A percentile compares a stretch with the other conserved stretches of the same genome.
phyloP scores from a whole-genome alignment of 2,113 vertebrate species.

The Myocastor coypus region DNA sequence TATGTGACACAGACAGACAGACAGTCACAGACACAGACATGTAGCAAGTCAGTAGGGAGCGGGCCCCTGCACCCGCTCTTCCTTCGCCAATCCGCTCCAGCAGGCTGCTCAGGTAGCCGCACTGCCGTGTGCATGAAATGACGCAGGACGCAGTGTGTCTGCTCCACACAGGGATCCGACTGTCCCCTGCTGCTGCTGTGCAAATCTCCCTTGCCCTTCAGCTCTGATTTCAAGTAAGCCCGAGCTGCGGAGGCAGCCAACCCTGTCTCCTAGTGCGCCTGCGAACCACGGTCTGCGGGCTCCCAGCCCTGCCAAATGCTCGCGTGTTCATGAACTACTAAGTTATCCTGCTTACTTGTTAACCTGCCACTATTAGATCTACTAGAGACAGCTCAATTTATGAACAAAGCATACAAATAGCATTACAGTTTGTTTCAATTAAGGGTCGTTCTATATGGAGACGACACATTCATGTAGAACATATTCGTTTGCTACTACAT shows the following conservation, averaged over 20 bases:
- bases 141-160: not conserved
- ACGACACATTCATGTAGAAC: not conserved
- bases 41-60: not conserved
- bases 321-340: rapidly evolving
- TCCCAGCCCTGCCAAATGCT: rapidly evolving
- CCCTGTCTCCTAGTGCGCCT: not conserved
- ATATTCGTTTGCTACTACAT: not conserved
- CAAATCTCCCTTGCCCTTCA: not conserved
- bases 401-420: not conserved
- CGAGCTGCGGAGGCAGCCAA: not conserved
- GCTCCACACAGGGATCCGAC: not conserved
- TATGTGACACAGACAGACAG: not conserved
- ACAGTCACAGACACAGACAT: not conserved
- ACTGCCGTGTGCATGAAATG: not conserved
- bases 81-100: not conserved
- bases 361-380: not conserved
- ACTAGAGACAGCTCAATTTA: not conserved
- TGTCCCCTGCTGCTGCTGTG: not conserved
- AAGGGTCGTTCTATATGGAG: not conserved
- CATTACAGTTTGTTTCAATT: not conserved
- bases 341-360: not conserved
- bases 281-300: not conserved
- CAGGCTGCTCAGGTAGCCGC: not conserved
- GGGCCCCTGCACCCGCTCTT: rapidly evolving
- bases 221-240: not conserved